Evolutionary conservation across 2,113 vertebrate genomes (phyloP).

Genomic region (Caretta caretta): DNA sequence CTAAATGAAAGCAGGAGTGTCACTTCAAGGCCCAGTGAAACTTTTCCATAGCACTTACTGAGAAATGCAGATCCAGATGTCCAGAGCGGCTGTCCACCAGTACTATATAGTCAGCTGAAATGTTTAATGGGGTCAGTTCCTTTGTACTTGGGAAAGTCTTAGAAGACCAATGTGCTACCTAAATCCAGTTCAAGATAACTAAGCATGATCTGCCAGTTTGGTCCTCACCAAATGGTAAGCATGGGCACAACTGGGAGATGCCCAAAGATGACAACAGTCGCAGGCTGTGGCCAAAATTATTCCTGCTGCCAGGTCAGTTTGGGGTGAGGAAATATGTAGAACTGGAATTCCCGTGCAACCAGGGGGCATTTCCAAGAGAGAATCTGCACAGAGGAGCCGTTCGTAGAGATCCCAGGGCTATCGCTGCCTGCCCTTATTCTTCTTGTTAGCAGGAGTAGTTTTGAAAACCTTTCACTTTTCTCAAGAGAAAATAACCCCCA

Average conservation of each 20-base stretch:
- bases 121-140: not conserved
- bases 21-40: not conserved
- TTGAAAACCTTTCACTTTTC: not conserved
- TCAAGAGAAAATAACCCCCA: not conserved
- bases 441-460: not conserved
- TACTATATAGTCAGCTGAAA: not conserved
- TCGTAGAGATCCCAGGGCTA: accelerated
- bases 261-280: not conserved
- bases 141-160: not conserved
- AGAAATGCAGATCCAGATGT: not conserved
- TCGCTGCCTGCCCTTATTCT: not conserved
- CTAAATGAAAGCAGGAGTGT: slow-evolving; percentile 7
- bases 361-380: not conserved
- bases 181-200: not conserved
- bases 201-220: not conserved
- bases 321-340: not conserved
- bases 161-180: not conserved
- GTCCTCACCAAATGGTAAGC: not conserved
- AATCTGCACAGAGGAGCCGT: not conserved
- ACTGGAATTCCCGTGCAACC: not conserved
- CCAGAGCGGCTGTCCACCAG: not conserved
- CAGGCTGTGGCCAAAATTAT: not conserved
- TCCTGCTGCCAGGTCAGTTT: accelerated
- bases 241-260: not conserved
- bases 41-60: not conserved